Evolutionary conservation across 2,113 vertebrate genomes (phyloP), one percentile per base, ranked within the genome.

Genomic region (Natator depressus): DNA sequence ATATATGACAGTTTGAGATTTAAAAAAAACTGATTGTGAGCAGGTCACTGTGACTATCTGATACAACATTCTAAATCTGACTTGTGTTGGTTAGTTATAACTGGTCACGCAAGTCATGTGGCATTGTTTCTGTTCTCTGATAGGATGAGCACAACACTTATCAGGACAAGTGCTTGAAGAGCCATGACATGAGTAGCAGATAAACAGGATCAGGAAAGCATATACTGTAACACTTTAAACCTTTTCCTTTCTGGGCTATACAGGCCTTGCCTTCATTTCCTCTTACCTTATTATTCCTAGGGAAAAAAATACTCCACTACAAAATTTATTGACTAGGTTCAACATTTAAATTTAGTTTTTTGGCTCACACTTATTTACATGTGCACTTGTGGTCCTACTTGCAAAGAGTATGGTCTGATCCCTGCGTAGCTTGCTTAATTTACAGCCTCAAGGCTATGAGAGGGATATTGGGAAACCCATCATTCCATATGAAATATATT

Each of bases 201-300:
- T 12, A 65, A 50, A 3, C 0, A 0, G 29, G 51, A 69, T 0
- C 0, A 0, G 8, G 31, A 88, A 80, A 80, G 6, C 0, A 20
- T 17, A 75, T 11, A 75, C 20, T 54, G 20, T 57, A 57, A 46
- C 42, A 76, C 72, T 76, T 76, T 42, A 76, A 86, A 46, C 50
- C 38, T 35, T 38, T 49, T 54, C 13, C 79, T 35, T 35, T 59
- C 46, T 10, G 62, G 25, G 22, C 22, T 76, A 76, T 25, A 25
- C 10, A 25, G 19, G 22, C 20, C 24, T 76, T 38, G 72, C 38
- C 72, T 46, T 76, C 22, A 76, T 46, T 76, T 76, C 22, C 38
- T 76, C 38, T 76, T 10, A 24, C 69, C 19, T 75, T 76, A 76
- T 42, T 76, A 76, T 76, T 46, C 22, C 42, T 6, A 25, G 10